Base-by-base conservation (phyloP, 2,797 vertebrate genomes). In the Ambastaia sidthimunki region DNA sequence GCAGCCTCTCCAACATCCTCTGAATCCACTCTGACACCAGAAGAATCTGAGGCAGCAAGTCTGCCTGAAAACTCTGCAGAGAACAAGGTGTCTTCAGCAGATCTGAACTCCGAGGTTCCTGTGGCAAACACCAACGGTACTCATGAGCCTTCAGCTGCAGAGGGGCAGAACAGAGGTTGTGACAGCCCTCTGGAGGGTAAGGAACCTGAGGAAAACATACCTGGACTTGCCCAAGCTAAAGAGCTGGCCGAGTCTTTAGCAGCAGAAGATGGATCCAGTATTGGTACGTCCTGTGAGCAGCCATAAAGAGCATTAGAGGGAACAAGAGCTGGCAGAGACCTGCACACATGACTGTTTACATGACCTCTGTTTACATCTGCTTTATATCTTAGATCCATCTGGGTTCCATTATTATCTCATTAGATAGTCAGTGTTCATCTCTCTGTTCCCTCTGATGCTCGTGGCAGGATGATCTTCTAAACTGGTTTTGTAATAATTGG, bases 171-270 rank as follows among this genome's bases (percentile, higher is more conserved):
- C 0, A 86, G 93, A 60, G 93, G 92, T 47, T 82, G 91, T 5
- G 94, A 94, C 90, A 93, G 85, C 83, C 91, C 93, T 57, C 88
- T 95, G 87, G 94, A 95, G 34, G 93, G 93, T 93, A 96, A 97
- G 92, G 89, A 92, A 87, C 86, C 92, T 80, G 96, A 96, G 0
- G 94, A 96, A 57, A 91, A 85, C 85, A 92, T 96, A 86, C 92
- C 94, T 0, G 96, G 96, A 83, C 93, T 98, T 85, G 95, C 97
- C 88, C 95, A 96, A 91, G 95, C 96, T 92, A 99, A 98, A 93
- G 96, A 98, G 92, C 96, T 99, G 62, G 96, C 96, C 0, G 96
- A 97, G 93, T 95, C 96, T 91, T 95, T 98, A 83, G 96, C 97
- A 0, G 94, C 93, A 0, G 96, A 98, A 19, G 96, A 97, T 0